Evolutionary conservation across 2,888 invertebrate species (phyloP), one percentile per base, ranked within the genome.

Genomic region (Ophraella communa): DNA sequence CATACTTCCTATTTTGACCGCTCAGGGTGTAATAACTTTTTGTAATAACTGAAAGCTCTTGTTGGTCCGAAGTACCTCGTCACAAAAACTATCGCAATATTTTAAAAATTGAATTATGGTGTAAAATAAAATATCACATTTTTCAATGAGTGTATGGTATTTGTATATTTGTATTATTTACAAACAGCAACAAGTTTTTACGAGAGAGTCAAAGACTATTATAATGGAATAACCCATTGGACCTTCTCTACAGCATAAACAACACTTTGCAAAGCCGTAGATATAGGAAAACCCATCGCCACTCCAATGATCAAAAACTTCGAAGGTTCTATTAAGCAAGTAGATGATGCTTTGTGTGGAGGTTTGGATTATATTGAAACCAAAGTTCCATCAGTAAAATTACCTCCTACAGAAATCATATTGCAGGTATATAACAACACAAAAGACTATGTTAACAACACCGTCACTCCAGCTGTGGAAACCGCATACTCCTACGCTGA

Each of bases 161-260:
- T n/a, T n/a, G n/a, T n/a, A n/a, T n/a, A n/a, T n/a, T n/a, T n/a
- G n/a, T n/a, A n/a, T n/a, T n/a, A n/a, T n/a, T n/a, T n/a, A n/a
- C n/a, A n/a, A n/a, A n/a, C n/a, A n/a, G n/a, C n/a, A n/a, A n/a
- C n/a, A n/a, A n/a, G n/a, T n/a, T n/a, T n/a, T n/a, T n/a, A n/a
- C n/a, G n/a, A n/a, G 73, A 86, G 85, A 83, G 85, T 87, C 45
- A 87, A 85, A 83, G 87, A 87, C 80, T 85, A 84, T 63, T 85
- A 83, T 42, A 84, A 85, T 76, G 81, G 83, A 35, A 74, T 86
- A 35, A 80, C 86, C 23, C 84, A 85, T 69, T 87, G 86, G 86
- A 85, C 86, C 0, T 75, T 87, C 8, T 81, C 80, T 59, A 85
- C 85, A 14, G 86, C 86, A 1, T 87, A 87, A 77, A 84, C 80